These are phyloP conservation scores for Magallana gigas DNA, from an alignment of 1,140 invertebrate genomes.

Conservation along the genomic window DNA sequence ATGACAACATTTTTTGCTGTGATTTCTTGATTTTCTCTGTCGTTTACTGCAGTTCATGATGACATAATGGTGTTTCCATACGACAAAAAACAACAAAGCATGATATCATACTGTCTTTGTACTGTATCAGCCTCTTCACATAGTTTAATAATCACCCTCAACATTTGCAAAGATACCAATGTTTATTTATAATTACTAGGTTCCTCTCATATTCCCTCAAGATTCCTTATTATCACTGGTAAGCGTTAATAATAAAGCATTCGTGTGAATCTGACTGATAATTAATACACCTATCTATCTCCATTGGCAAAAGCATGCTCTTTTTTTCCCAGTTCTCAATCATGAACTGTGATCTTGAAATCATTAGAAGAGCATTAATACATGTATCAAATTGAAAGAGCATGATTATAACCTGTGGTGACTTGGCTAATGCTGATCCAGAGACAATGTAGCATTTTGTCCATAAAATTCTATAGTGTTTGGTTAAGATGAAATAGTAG, in stretches of 20 bases:
- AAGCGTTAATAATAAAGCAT: not conserved
- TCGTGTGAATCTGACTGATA: constrained; percentile 2
- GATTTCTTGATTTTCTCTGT: not conserved
- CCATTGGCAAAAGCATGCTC: too few species aligned
- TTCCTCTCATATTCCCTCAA: not conserved
- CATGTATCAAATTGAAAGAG: not conserved
- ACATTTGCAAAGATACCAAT: not conserved
- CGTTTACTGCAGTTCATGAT: not conserved
- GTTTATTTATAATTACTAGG: not conserved
- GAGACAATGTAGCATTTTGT: too few species aligned
- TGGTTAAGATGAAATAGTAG: too few species aligned
- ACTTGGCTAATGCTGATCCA: too few species aligned
- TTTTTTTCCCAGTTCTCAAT: too few species aligned
- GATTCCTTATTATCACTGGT: not conserved
- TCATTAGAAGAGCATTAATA: not conserved
- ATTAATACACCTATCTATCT: not conserved
- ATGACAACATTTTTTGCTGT: not conserved
- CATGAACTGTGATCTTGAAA: not conserved
- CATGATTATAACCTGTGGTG: not conserved
- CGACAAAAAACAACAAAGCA: too few species aligned
- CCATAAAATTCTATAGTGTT: too few species aligned
- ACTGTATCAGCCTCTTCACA: not conserved
- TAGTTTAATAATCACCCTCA: not conserved
- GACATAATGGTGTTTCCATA: not conserved
- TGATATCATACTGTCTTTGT: too few species aligned